A percentile compares a stretch with the other conserved stretches of the same genome.
These are phyloP conservation scores for Peromyscus californicus DNA, from an alignment of 2,113 vertebrate species.

Conservation along the genomic window DNA sequence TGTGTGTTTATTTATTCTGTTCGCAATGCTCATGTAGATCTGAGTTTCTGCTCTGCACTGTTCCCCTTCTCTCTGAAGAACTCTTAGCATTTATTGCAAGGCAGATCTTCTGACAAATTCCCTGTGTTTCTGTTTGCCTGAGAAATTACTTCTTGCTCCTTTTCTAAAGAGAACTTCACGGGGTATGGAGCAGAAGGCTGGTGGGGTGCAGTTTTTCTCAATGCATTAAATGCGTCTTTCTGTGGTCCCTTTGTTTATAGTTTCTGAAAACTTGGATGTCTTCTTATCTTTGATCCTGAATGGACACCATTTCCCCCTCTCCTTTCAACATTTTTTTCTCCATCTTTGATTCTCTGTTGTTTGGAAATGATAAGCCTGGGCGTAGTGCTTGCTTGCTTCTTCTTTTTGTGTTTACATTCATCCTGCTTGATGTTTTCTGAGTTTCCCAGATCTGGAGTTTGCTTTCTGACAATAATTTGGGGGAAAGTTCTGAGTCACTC, in stretches of 20 bases:
- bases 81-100: not conserved
- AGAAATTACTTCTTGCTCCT: not conserved
- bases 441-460: not conserved
- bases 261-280: not conserved
- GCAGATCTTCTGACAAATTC: not conserved
- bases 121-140: not conserved
- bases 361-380: not conserved
- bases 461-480: not conserved
- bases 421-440: not conserved
- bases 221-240: not conserved
- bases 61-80: not conserved
- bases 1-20: not conserved
- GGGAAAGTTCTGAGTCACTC: not conserved
- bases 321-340: not conserved
- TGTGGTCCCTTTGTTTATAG: not conserved
- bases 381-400: not conserved
- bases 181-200: not conserved
- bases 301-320: not conserved
- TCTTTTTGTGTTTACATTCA: not conserved
- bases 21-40: not conserved
- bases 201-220: not conserved
- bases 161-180: not conserved
- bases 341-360: slow-evolving; percentile 23
- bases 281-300: not conserved
- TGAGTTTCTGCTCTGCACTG: not conserved